phyloP scores from a whole-genome alignment of 2,888 invertebrate species.

The Orthonychiurus folsomi region DNA sequence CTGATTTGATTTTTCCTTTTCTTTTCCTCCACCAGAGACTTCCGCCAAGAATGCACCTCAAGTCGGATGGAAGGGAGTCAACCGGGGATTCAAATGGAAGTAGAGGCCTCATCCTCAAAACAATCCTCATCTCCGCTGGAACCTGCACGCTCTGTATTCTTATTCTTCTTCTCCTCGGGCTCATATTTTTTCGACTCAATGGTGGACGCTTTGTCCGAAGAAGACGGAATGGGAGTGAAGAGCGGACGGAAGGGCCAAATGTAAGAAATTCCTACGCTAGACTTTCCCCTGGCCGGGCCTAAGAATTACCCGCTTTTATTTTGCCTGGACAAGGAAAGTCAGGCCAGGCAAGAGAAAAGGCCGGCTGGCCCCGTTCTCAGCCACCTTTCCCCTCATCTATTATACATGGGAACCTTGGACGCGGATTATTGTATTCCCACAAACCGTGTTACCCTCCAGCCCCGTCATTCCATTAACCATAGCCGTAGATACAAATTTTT shows the following conservation, averaged over 20 bases:
- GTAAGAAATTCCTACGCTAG: too few species aligned
- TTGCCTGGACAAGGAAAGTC: background rate
- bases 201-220: conserved; percentile 6
- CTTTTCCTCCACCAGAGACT: conserved; percentile 5
- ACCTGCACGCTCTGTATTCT: conserved; percentile 37
- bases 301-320: too few species aligned
- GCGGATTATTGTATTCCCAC: background rate
- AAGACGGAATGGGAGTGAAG: background rate
- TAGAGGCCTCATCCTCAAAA: conserved; percentile 37
- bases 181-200: conserved; percentile 28
- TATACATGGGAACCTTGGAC: background rate
- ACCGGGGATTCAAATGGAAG: conserved; percentile 13
- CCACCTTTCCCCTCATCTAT: background rate
- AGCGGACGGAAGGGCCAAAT: too few species aligned
- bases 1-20: conserved; percentile 9
- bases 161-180: conserved; percentile 31
- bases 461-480: background rate
- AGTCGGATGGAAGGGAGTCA: conserved; percentile 8
- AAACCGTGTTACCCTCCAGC: background rate
- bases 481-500: background rate
- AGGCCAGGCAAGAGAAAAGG: too few species aligned
- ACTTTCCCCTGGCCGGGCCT: too few species aligned
- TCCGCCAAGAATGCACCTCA: conserved; percentile 16
- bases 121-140: conserved; percentile 36
- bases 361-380: background rate